Evolutionary conservation across 2,888 invertebrate species (phyloP).

Genomic region (Lithophane leautieri): DNA sequence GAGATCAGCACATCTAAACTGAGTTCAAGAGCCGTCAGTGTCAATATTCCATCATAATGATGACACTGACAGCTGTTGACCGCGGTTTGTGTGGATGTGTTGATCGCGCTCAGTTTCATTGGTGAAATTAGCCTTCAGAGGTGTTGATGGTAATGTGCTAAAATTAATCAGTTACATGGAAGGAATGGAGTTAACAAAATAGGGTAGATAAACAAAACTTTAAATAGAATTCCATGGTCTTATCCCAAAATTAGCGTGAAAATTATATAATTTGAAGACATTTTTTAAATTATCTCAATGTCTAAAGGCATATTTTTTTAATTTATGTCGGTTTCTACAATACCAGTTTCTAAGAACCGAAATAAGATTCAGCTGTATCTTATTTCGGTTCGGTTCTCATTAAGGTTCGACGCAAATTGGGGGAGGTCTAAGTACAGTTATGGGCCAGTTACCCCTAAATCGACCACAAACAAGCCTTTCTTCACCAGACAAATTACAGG

Average conservation of each 20-base stretch:
- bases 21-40: not conserved
- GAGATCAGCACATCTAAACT: not conserved
- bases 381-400: too few species aligned
- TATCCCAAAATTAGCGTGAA: not conserved
- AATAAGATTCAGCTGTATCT: not conserved
- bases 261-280: not conserved
- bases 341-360: not conserved
- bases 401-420: not conserved
- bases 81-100: not conserved
- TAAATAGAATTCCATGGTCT: not conserved
- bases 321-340: not conserved
- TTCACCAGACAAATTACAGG: slow-evolving; percentile 20
- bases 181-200: not conserved
- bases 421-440: not conserved
- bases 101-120: not conserved
- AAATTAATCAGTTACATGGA: not conserved
- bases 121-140: not conserved
- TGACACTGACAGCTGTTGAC: not conserved
- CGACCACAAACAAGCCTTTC: not conserved
- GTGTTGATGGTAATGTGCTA: not conserved
- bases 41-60: not conserved
- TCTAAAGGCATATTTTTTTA: not conserved
- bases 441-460: not conserved
- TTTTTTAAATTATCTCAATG: not conserved
- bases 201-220: not conserved